Evolutionary conservation across 1,140 invertebrate genomes (phyloP).

Genomic region (Drosophila teissieri): DNA sequence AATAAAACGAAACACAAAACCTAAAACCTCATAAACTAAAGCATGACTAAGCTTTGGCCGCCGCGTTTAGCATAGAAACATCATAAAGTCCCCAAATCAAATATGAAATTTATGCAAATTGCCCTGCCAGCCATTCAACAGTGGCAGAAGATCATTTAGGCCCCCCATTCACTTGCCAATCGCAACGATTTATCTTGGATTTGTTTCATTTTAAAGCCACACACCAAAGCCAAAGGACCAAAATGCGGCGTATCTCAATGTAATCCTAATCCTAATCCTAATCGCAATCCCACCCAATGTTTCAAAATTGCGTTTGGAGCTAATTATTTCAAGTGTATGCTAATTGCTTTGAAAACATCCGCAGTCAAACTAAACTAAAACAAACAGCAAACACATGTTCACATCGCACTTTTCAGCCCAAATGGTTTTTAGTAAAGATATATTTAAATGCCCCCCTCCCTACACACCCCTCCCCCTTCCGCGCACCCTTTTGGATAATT

Average conservation of each 20-base stretch:
- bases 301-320: background rate
- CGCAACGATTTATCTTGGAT: constrained; percentile 10
- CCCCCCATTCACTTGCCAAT: constrained; percentile 12
- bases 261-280: too few relatives aligned
- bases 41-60: constrained; percentile 45
- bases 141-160: constrained; percentile 62
- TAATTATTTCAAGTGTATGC: constrained; percentile 32
- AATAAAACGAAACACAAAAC: constrained; percentile 13
- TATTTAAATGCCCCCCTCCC: constrained; percentile 6
- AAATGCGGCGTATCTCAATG: background rate
- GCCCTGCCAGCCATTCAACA: constrained; percentile 38
- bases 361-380: constrained; percentile 36
- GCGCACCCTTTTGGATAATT: constrained; percentile 46
- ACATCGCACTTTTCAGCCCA: constrained; percentile 68
- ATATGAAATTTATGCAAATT: constrained; percentile 59
- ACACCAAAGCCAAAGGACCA: background rate
- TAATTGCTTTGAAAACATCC: constrained; percentile 44
- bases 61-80: constrained; percentile 54
- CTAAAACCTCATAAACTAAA: constrained; percentile 49
- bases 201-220: background rate
- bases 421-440: constrained; percentile 41
- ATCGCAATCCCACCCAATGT: too few relatives aligned
- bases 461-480: constrained; percentile 7
- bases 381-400: constrained; percentile 73
- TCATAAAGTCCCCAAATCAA: constrained; percentile 57